phyloP scores from a whole-genome alignment of 2,888 invertebrate species.

The Caenorhabditis doughertyi region DNA sequence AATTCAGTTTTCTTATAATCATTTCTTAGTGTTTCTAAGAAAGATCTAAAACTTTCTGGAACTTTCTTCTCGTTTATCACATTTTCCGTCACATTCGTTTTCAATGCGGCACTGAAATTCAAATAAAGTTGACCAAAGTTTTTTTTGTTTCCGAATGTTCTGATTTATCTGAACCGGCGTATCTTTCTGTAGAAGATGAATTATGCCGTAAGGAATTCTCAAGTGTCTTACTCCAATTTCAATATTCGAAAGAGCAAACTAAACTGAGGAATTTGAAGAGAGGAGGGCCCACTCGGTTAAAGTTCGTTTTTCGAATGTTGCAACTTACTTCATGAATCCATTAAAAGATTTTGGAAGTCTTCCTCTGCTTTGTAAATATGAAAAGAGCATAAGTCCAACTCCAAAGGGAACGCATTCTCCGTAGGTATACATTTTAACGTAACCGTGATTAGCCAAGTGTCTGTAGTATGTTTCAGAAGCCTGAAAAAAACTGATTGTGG shows the following conservation, averaged over 20 bases:
- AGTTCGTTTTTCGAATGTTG: constrained; percentile 2
- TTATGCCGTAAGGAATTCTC: constrained; percentile 57
- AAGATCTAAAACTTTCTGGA: constrained; percentile 60
- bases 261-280: constrained; percentile 4
- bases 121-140: constrained; percentile 12
- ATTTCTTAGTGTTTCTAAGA: constrained; percentile 63
- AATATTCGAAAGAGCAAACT: constrained; percentile 56
- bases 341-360: constrained; percentile 63
- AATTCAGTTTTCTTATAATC: constrained; percentile 65
- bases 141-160: background rate
- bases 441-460: constrained; percentile 87
- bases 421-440: constrained; percentile 86
- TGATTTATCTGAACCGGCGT: constrained; percentile 46
- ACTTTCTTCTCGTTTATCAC: constrained; percentile 64
- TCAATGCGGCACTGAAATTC: constrained; percentile 66
- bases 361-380: constrained; percentile 69
- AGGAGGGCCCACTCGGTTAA: constrained; percentile 2
- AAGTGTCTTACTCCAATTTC: constrained; percentile 46
- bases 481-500: constrained; percentile 78
- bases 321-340: constrained; percentile 62
- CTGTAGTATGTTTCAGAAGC: constrained; percentile 90
- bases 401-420: constrained; percentile 87
- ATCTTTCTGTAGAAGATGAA: constrained; percentile 35
- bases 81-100: constrained; percentile 55
- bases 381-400: constrained; percentile 74